Evolutionary conservation across 2,113 vertebrate genomes (phyloP).

Genomic region (Megalops atlanticus): DNA sequence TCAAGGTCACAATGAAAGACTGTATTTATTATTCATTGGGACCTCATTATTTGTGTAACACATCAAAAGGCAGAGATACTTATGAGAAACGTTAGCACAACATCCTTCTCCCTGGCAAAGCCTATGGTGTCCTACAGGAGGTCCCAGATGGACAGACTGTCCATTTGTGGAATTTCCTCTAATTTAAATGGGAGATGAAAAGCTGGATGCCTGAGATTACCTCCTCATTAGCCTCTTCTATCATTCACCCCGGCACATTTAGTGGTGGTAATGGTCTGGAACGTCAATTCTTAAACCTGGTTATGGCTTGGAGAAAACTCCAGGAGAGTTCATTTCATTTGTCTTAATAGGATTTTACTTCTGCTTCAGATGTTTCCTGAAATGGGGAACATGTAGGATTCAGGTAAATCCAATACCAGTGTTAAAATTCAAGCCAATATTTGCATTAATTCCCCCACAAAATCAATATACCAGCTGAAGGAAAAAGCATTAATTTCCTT

Average conservation of each 20-base stretch:
- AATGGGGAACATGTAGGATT: not conserved
- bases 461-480: not conserved
- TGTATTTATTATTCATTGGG: constrained; percentile 22
- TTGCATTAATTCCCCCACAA: too few relatives aligned
- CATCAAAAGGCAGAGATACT: constrained; percentile 13
- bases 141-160: not conserved
- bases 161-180: not conserved
- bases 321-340: not conserved
- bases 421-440: too few relatives aligned
- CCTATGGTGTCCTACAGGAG: not conserved
- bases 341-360: not conserved
- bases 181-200: not conserved
- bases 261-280: not conserved
- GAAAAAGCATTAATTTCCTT: not conserved
- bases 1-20: constrained; percentile 19
- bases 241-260: not conserved
- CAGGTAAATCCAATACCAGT: too few relatives aligned
- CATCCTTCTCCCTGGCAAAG: not conserved
- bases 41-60: constrained; percentile 18
- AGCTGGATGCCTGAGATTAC: not conserved
- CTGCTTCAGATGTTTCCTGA: not conserved
- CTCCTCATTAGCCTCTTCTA: not conserved
- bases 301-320: too few relatives aligned
- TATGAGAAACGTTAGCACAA: not conserved
- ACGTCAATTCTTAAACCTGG: not conserved